Conservation (phyloP, 2,888 invertebrate genomes). For the Thelaira solivaga region DNA sequence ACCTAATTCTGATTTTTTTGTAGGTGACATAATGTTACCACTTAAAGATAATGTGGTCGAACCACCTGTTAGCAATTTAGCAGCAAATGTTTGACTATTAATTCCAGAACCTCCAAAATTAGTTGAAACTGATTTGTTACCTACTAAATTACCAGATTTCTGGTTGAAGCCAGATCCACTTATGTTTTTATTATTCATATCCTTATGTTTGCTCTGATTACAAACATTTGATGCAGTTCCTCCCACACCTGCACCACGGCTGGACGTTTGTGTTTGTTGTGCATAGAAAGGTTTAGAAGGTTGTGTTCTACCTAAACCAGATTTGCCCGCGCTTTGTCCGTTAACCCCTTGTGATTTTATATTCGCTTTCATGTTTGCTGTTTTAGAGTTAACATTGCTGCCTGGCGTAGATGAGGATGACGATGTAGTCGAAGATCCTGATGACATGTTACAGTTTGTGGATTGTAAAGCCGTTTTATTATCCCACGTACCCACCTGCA, state of each 20-base stretch:
- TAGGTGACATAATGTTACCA: slow-evolving; percentile 62
- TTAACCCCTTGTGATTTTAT: slow-evolving; percentile 54
- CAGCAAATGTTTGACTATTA: slow-evolving; percentile 75
- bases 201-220: slow-evolving; percentile 55
- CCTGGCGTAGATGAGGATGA: slow-evolving; percentile 68
- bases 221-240: not conserved
- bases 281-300: slow-evolving; percentile 72
- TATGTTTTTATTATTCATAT: slow-evolving; percentile 48
- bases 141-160: slow-evolving; percentile 79
- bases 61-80: slow-evolving; percentile 78
- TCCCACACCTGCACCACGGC: slow-evolving; percentile 62
- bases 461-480: slow-evolving; percentile 71
- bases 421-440: slow-evolving; percentile 68
- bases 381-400: slow-evolving; percentile 28
- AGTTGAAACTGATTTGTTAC: not conserved
- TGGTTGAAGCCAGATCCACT: slow-evolving; percentile 70
- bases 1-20: slow-evolving; percentile 70
- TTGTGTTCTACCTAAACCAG: slow-evolving; percentile 66
- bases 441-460: slow-evolving; percentile 65
- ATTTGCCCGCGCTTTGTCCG: slow-evolving; percentile 40
- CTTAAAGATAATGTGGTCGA: slow-evolving; percentile 54
- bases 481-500: slow-evolving; percentile 75
- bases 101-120: slow-evolving; percentile 56
- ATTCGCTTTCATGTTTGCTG: slow-evolving; percentile 66
- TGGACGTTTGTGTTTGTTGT: slow-evolving; percentile 63